Evolutionary conservation across 2,888 invertebrate species (phyloP).

Genomic region (Euzophera pinguis): DNA sequence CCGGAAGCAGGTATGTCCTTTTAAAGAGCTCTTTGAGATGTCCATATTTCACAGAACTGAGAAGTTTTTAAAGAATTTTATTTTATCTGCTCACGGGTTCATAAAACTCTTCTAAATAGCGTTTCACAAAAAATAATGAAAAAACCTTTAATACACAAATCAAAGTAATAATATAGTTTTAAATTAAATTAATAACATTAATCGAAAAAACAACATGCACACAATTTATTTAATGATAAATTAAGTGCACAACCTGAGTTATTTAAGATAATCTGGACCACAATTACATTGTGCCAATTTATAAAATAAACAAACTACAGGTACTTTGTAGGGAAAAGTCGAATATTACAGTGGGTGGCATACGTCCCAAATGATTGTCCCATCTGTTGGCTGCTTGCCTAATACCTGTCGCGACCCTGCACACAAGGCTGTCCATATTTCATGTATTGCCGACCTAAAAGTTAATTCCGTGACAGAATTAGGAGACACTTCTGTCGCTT

Average conservation of each 20-base stretch:
- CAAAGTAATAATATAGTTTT: too few species aligned
- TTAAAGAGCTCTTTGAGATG: not conserved
- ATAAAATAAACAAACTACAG: not conserved
- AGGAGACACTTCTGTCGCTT: not conserved
- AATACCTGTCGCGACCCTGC: conserved; percentile 42
- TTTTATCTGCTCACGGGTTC: not conserved
- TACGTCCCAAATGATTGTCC: conserved; percentile 44
- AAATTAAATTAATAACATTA: not conserved
- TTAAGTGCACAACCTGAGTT: too few species aligned
- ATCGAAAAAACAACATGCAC: not conserved
- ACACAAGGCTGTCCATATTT: conserved; percentile 36
- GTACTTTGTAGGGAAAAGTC: conserved; percentile 6
- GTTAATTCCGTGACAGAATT: conserved; percentile 24
- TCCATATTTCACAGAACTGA: not conserved
- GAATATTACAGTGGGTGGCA: conserved; percentile 16
- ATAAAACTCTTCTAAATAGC: too few species aligned
- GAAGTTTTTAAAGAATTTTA: not conserved
- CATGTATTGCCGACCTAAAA: conserved; percentile 25
- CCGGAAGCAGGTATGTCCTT: not conserved
- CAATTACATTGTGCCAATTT: too few species aligned
- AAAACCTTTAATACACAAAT: too few species aligned
- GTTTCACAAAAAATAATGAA: too few species aligned
- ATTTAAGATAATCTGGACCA: too few species aligned
- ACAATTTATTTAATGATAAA: too few species aligned
- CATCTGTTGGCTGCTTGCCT: conserved; percentile 70